A percentile compares a stretch with the other conserved stretches of the same genome.
phyloP scores from a whole-genome alignment of 2,113 vertebrate species.

The Cyanoramphus novaezelandiae region DNA sequence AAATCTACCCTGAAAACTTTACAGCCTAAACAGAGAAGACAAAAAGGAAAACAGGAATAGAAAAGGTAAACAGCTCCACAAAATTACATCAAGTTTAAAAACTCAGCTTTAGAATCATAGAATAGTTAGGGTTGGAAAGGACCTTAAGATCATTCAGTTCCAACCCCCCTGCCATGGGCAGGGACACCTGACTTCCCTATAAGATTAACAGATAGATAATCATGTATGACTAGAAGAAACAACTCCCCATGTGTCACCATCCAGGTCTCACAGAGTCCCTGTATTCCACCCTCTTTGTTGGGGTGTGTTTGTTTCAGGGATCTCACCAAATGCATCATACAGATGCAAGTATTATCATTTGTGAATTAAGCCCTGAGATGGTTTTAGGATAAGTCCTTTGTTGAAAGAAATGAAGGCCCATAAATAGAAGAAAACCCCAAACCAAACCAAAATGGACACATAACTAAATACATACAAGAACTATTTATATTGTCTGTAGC shows the following conservation, averaged over 20 bases:
- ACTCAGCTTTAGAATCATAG: neutral
- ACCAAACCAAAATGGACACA: rapidly evolving
- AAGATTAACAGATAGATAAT: neutral
- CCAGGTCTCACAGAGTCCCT: neutral
- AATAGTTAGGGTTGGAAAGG: too few relatives aligned
- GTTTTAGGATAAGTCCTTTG: neutral
- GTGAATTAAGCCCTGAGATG: neutral
- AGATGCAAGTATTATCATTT: neutral
- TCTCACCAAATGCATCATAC: neutral
- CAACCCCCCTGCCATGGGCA: too few relatives aligned
- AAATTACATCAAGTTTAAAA: neutral
- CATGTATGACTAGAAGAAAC: neutral
- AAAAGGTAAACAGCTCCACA: neutral
- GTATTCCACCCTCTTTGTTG: neutral
- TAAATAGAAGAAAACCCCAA: neutral
- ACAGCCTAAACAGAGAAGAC: neutral
- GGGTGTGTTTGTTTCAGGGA: neutral
- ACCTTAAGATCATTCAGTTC: too few relatives aligned
- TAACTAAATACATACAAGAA: neutral
- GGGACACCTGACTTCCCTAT: neutral
- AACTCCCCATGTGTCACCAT: neutral
- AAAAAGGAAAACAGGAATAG: neutral
- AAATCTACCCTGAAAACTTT: neutral
- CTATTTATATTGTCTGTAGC: neutral
- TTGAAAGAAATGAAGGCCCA: neutral